These are phyloP conservation scores for Mycogona germanica DNA, from an alignment of 2,888 invertebrate genomes.

Conservation along the genomic window DNA sequence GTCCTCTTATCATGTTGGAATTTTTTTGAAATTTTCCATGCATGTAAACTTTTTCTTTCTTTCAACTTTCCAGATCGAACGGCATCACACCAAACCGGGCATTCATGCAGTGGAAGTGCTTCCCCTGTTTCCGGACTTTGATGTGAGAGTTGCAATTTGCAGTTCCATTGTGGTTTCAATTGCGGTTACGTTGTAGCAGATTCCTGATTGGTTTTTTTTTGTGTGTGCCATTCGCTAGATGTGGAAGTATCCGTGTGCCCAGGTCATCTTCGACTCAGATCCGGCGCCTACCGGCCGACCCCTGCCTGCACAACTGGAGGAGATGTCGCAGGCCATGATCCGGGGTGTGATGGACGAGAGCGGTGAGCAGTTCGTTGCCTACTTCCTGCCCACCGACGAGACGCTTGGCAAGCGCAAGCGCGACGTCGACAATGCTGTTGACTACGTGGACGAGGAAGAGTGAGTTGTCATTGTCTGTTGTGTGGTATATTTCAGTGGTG, in stretches of 20 bases:
- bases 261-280: conserved; percentile 95
- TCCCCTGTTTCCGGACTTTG: conserved; percentile 89
- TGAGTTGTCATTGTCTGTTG: conserved; percentile 14
- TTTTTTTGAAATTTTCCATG: conserved; percentile 3
- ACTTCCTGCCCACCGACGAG: conserved; percentile 90
- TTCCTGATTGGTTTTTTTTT: conserved; percentile 14
- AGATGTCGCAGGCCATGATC: conserved; percentile 99
- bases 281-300: conserved; percentile 84
- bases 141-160: conserved; percentile 42
- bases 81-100: conserved; percentile 94
- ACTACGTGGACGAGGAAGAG: conserved; percentile 77
- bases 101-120: conserved; percentile 80
- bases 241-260: conserved; percentile 96
- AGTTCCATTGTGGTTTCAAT: background rate
- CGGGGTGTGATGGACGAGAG: conserved; percentile 99
- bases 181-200: background rate
- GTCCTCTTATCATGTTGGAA: background rate
- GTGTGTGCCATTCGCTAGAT: conserved; percentile 49
- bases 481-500: too few species aligned
- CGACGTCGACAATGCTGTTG: conserved; percentile 59
- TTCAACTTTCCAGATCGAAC: conserved; percentile 47
- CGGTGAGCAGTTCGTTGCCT: conserved; percentile 97
- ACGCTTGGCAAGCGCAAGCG: conserved; percentile 78
- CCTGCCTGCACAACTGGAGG: conserved; percentile 78
- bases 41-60: background rate